These are phyloP conservation scores for Adrianichthys oophorus DNA, from an alignment of 2,797 vertebrate genomes.

Conservation along the genomic window DNA sequence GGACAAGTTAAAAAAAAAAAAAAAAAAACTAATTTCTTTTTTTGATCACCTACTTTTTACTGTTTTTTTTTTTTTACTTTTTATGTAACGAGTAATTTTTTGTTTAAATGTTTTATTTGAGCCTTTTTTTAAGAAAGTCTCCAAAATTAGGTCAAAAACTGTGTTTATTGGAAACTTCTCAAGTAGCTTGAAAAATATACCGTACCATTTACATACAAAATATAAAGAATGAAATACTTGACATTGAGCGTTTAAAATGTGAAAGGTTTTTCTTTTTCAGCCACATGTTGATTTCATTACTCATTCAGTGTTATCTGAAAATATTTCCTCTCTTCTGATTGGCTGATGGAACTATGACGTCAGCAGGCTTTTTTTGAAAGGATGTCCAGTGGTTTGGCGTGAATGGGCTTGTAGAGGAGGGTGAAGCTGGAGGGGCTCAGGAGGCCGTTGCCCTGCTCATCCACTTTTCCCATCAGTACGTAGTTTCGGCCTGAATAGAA, in stretches of 20 bases:
- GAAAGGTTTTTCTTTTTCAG: background rate
- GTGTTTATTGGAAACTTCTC: conserved; percentile 47
- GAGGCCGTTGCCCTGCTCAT: conserved; percentile 70
- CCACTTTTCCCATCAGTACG: conserved; percentile 86
- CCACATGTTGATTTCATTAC: conserved; percentile 8
- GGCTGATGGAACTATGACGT: conserved; percentile 39
- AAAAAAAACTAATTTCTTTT: too few relatives aligned
- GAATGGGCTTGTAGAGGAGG: conserved; percentile 79
- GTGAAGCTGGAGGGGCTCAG: conserved; percentile 84
- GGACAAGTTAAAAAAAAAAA: too few relatives aligned
- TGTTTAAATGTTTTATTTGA: background rate
- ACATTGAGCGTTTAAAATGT: conserved; percentile 12
- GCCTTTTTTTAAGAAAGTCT: background rate
- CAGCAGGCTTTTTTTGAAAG: conserved; percentile 78
- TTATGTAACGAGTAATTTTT: too few relatives aligned
- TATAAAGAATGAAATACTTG: conserved; percentile 34
- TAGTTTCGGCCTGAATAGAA: conserved; percentile 79
- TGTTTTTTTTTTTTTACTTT: too few relatives aligned
- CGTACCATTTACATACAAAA: conserved; percentile 72
- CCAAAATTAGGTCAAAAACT: conserved; percentile 1
- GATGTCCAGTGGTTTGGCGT: conserved; percentile 80
- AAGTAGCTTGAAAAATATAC: conserved; percentile 16
- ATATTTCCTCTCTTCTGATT: conserved; percentile 32
- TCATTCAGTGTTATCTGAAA: conserved; percentile 4
- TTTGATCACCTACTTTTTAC: too few relatives aligned